Evolutionary conservation across 1,140 invertebrate genomes (phyloP), one percentile per base, ranked within the genome.

Genomic region (Panonychus citri): DNA sequence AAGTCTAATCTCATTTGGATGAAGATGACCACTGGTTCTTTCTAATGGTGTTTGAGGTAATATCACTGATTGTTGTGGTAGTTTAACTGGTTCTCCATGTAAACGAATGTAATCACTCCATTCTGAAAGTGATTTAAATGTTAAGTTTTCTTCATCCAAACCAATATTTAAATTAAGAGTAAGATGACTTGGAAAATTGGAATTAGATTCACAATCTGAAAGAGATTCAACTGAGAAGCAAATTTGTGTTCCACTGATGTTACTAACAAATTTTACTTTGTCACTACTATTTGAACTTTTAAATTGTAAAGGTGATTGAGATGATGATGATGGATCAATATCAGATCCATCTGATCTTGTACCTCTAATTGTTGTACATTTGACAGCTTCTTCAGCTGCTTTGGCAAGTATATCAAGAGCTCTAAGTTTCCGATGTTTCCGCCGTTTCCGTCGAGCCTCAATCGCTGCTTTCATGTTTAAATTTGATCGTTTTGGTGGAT

Each of bases 341-440:
- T n/a, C 15, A 17, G 34, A 13, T 34, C n/a, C 25, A 17, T 51
- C 49, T 4, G 21, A 27, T 34, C 26, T 19, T 43, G 37, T 43
- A 21, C 54, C 27, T 43, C 40, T 19, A 25, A 26, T 25, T 5
- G 25, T 51, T 17, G 49, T 51, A 27, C 17, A 17, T 19, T 27
- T 25, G 15, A 55, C 54, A 25, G 54, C 54, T 46, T 43, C 30
- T 43, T 55, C 46, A 5, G 55, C 55, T 19, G 50, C 50, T 51
- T 42, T 27, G 30, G 55, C 55, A 19, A 57, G 40, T 28, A 52
- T 42, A 24, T 57, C 30, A 4, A 57, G 48, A 37, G 48, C 48
- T 53, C 51, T 54, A 13, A 55, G 24, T 42, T 39, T 55, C 12
- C 34, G 49, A 17, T 51, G 49, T 30, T 51, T 42, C 1, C 54